These are phyloP conservation scores for Prionailurus viverrinus DNA, from an alignment of 2,113 vertebrate genomes.

Conservation along the genomic window DNA sequence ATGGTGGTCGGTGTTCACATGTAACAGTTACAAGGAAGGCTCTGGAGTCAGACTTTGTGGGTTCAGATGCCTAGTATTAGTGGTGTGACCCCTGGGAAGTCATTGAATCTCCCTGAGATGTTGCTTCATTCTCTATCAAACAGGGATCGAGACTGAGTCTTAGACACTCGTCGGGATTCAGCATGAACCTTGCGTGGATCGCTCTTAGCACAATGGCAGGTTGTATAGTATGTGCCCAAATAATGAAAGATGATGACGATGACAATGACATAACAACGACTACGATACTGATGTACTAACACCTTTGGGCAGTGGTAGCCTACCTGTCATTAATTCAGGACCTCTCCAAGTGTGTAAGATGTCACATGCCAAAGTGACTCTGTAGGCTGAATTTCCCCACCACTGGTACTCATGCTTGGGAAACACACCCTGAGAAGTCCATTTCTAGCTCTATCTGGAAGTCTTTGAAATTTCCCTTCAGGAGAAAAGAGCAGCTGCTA, in stretches of 20 bases:
- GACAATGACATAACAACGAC: background rate
- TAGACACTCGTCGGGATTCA: background rate
- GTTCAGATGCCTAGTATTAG: background rate
- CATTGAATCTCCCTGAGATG: background rate
- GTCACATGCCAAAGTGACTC: background rate
- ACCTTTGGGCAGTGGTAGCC: background rate
- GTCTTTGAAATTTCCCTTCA: background rate
- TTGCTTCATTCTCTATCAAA: background rate
- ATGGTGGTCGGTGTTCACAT: background rate
- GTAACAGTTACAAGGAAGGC: background rate
- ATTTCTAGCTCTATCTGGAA: background rate
- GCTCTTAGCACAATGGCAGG: background rate
- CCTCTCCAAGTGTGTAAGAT: background rate
- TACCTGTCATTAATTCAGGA: background rate
- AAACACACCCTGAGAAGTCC: background rate
- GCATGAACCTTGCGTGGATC: background rate
- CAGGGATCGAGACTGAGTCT: background rate
- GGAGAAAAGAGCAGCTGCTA: background rate
- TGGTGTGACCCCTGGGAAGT: background rate
- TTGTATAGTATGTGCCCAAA: background rate
- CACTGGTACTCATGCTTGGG: background rate
- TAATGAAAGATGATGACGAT: background rate
- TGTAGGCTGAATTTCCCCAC: background rate
- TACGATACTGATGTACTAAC: background rate
- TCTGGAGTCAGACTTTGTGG: background rate